phyloP scores from a whole-genome alignment of 2,797 vertebrate genomes.

The Phaenicophaeus curvirostris region DNA sequence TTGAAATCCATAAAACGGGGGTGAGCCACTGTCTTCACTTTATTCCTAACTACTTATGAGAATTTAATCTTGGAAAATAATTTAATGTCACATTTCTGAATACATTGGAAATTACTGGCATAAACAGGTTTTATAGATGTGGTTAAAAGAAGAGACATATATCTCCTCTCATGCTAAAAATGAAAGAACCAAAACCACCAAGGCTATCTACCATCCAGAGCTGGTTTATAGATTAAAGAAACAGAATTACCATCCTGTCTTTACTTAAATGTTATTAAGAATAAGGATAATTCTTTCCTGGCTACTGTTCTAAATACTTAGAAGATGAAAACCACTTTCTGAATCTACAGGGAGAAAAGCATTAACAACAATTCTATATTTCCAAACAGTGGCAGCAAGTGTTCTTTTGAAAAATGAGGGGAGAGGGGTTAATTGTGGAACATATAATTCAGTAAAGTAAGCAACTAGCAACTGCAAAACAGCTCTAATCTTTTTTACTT shows the following conservation, averaged over 20 bases:
- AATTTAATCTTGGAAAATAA: neutral
- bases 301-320: neutral
- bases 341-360: neutral
- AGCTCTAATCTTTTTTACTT: neutral
- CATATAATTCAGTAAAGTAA: neutral
- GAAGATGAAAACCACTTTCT: neutral
- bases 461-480: neutral
- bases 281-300: neutral
- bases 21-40: neutral
- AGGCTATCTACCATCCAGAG: neutral
- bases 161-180: neutral
- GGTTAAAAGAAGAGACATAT: neutral
- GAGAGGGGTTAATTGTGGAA: neutral
- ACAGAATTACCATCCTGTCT: neutral
- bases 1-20: neutral
- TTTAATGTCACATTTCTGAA: neutral
- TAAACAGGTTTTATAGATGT: neutral
- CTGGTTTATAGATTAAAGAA: neutral
- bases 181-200: neutral
- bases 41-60: neutral
- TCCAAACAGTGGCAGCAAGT: neutral
- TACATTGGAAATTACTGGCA: neutral
- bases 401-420: neutral
- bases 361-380: neutral
- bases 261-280: neutral